phyloP scores from a whole-genome alignment of 2,113 vertebrate species.

The Microcebus ravelobensis region DNA sequence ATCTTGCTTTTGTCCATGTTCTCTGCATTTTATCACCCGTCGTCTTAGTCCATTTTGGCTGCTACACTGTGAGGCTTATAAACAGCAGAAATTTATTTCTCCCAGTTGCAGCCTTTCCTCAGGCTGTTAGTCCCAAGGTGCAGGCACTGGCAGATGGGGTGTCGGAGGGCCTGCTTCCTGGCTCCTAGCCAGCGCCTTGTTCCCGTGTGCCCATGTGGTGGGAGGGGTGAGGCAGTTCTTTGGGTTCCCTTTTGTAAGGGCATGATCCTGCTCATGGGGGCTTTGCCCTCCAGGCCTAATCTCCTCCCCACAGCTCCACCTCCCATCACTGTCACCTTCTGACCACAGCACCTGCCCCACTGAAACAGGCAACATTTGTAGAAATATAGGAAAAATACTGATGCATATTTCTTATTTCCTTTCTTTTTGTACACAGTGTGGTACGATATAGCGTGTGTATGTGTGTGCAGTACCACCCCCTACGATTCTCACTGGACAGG shows the following conservation, averaged over 20 bases:
- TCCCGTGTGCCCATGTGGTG: neutral
- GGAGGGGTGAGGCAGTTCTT: neutral
- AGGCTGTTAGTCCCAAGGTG: neutral
- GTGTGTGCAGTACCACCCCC: too few relatives aligned
- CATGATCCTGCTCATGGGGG: neutral
- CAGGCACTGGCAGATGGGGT: neutral
- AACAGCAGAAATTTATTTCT: neutral
- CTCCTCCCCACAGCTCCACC: neutral
- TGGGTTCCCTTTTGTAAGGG: neutral
- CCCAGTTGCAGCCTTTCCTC: neutral
- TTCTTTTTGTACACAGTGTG: neutral
- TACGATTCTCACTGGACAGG: neutral
- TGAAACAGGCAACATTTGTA: neutral
- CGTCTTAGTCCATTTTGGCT: neutral
- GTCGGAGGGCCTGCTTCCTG: neutral
- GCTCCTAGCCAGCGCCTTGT: neutral
- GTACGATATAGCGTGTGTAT: too few relatives aligned
- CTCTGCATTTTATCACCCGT: neutral
- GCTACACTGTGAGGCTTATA: neutral
- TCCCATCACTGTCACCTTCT: too few relatives aligned
- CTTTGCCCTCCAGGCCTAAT: neutral
- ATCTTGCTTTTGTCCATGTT: too few relatives aligned
- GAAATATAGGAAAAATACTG: neutral
- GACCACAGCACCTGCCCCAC: neutral
- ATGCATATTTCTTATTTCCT: neutral